Base-by-base conservation (phyloP, 2,888 invertebrate genomes). In the Zygogramma bicolorata region DNA sequence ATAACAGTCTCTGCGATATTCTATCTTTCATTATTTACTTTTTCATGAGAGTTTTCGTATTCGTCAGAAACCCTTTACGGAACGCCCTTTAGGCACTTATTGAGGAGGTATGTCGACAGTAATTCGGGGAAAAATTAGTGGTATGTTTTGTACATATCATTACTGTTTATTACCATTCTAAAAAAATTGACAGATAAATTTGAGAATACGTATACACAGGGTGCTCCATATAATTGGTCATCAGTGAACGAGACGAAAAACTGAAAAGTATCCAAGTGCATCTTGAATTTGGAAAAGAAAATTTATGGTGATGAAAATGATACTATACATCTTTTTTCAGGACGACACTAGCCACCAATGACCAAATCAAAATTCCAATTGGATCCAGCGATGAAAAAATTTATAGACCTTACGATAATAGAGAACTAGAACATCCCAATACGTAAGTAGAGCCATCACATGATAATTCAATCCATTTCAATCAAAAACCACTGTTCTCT, bases 401-500 rank as follows among this genome's bases (percentile, higher is more conserved):
- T 29, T 82, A 82, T 62, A 75, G 81, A 66, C 82, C 81, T 2
- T 82, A 81, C 67, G 82, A 82, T 38, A 79, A 81, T 62, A 74
- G 82, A 53, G 70, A 77, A 62, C 59, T 81, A 18, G 81, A 81
- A 15, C 81, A 82, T 66, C 80, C 81, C 1, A 82, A 82, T 67
- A 79, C 81, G 82, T 82, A 74, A 81, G 81, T 77, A 71, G 7
- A 53, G n/a, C 42, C n/a, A 42, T n/a, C 8, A 31, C n/a, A n/a
- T n/a, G n/a, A n/a, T n/a, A n/a, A n/a, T n/a, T n/a, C n/a, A n/a
- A n/a, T n/a, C n/a, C n/a, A n/a, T n/a, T n/a, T n/a, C n/a, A n/a
- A n/a, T n/a, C n/a, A n/a, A n/a, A n/a, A n/a, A n/a, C n/a, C n/a
- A n/a, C n/a, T n/a, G n/a, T n/a, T n/a, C n/a, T n/a, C n/a, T n/a